Evolutionary conservation across 92 coral and sea anemone genomes (phyloP).

Genomic region (Zoanthus solanderi): DNA sequence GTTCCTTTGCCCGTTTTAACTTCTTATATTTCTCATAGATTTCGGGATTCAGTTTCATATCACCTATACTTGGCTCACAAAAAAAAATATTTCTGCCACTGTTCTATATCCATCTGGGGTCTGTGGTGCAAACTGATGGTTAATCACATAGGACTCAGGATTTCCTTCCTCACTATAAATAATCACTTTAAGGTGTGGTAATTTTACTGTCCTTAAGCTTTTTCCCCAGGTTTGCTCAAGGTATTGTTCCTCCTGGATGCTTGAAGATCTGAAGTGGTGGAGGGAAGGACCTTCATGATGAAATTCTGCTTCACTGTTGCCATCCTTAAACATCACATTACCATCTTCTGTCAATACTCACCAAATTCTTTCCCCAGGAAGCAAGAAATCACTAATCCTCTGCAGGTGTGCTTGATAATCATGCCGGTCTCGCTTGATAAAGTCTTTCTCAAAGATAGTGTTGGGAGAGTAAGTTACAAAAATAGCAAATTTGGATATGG

Average conservation of each 20-base stretch:
- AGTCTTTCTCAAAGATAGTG: slow-evolving; percentile 34
- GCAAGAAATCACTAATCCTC: slow-evolving; percentile 56
- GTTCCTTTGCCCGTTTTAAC: too few relatives aligned
- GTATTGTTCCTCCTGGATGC: slow-evolving; percentile 59
- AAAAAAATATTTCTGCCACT: too few relatives aligned
- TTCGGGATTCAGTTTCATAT: too few relatives aligned
- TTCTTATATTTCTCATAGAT: too few relatives aligned
- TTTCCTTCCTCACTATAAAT: background rate
- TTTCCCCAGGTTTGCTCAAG: slow-evolving; percentile 45
- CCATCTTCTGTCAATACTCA: slow-evolving; percentile 52
- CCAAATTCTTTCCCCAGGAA: slow-evolving; percentile 40
- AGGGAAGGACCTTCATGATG: slow-evolving; percentile 43
- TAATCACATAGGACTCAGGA: too few relatives aligned
- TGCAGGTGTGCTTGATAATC: slow-evolving; percentile 65
- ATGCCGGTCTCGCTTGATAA: background rate
- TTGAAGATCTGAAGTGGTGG: slow-evolving; percentile 69
- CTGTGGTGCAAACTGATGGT: too few relatives aligned
- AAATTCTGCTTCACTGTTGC: slow-evolving; percentile 7
- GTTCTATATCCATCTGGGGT: too few relatives aligned
- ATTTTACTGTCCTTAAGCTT: slow-evolving; percentile 18
- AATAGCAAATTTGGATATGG: slow-evolving; percentile 4
- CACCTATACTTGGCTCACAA: too few relatives aligned
- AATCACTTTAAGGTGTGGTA: background rate
- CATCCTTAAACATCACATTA: slow-evolving; percentile 59
- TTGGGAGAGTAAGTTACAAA: slow-evolving; percentile 46